These are phyloP conservation scores for Rhyacichthys aspro DNA, from an alignment of 2,797 vertebrate genomes.

Conservation along the genomic window DNA sequence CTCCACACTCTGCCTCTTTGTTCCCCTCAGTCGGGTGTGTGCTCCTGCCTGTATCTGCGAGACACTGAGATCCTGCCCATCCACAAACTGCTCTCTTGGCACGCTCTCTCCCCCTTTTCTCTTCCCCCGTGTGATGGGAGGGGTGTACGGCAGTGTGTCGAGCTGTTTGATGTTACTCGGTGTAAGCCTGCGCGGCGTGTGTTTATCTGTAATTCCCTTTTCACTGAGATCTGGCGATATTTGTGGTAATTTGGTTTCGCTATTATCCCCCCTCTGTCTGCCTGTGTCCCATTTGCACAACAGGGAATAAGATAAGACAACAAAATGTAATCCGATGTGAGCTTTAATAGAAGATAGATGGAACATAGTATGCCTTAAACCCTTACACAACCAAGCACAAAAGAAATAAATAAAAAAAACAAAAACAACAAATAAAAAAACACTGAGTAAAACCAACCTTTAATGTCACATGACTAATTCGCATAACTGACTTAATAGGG, in stretches of 20 bases:
- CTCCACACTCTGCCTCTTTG: conserved; percentile 72
- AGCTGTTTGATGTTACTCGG: conserved; percentile 64
- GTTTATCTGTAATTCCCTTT: conserved; percentile 12
- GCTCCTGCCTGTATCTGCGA: conserved; percentile 11
- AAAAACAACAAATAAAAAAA: background rate
- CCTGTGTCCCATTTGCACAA: background rate
- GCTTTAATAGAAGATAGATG: background rate
- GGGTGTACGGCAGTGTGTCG: conserved; percentile 41
- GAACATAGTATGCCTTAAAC: too few relatives aligned
- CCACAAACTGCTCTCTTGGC: conserved; percentile 65
- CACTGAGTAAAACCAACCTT: too few relatives aligned
- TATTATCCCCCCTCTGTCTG: background rate
- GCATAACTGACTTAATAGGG: background rate
- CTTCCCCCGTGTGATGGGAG: conserved; percentile 32
- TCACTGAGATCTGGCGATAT: background rate
- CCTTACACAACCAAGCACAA: background rate
- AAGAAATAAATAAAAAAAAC: background rate
- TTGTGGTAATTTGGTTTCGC: background rate
- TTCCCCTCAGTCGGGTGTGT: conserved; percentile 69
- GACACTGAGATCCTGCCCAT: conserved; percentile 54
- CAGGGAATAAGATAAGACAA: background rate
- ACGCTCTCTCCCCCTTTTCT: conserved; percentile 36
- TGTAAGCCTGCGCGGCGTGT: conserved; percentile 33
- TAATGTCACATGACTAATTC: background rate
- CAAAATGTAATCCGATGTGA: background rate